A percentile compares a stretch with the other conserved stretches of the same genome.
Conservation (phyloP, 1,140 invertebrate species). For the Tetramorium alpestre region DNA sequence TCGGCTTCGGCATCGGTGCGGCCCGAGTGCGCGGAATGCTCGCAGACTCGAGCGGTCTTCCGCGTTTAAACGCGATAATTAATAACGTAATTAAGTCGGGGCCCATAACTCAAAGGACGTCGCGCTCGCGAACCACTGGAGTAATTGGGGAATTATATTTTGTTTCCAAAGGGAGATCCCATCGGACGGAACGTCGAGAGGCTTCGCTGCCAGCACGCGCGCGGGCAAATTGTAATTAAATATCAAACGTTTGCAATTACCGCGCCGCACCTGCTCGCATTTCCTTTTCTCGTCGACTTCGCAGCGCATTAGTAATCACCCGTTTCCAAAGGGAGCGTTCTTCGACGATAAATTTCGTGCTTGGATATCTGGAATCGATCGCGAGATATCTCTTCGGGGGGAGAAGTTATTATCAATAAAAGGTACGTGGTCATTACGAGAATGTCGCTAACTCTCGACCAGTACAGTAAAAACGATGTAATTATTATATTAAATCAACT, state of each 20-base stretch:
- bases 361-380: slow-evolving; percentile 25
- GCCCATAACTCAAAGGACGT: slow-evolving; percentile 73
- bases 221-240: slow-evolving; percentile 81
- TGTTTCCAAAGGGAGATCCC: slow-evolving; percentile 76
- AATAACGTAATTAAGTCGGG: slow-evolving; percentile 81
- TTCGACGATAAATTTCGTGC: slow-evolving; percentile 61
- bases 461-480: not conserved
- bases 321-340: slow-evolving; percentile 47
- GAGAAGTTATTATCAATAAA: not conserved
- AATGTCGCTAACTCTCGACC: not conserved
- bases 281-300: slow-evolving; percentile 53
- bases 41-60: slow-evolving; percentile 42
- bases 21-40: not conserved
- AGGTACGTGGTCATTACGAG: not conserved
- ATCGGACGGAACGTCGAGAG: slow-evolving; percentile 67
- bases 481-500: not conserved
- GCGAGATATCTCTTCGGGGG: slow-evolving; percentile 1
- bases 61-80: slow-evolving; percentile 71
- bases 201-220: slow-evolving; percentile 46
- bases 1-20: slow-evolving; percentile 14
- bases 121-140: slow-evolving; percentile 44
- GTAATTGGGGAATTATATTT: slow-evolving; percentile 83
- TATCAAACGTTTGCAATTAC: slow-evolving; percentile 84
- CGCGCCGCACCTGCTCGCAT: slow-evolving; percentile 76
- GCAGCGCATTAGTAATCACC: slow-evolving; percentile 14